Evolutionary conservation across 37 sponge, comb jelly and placozoan species (phyloP).

Genomic region (Spongilla lacustris): DNA sequence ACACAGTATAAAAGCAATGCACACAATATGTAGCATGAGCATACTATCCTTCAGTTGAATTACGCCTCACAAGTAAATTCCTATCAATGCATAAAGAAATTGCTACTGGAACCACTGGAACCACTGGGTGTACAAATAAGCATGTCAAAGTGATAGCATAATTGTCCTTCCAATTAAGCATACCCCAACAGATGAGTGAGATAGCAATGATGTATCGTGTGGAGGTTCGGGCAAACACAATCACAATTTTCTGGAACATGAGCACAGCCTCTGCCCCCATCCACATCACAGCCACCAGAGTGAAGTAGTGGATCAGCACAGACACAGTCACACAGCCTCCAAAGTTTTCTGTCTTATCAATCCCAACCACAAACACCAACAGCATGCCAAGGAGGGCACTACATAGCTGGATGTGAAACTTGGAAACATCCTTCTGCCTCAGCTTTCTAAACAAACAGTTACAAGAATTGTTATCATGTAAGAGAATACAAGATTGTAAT

Average conservation of each 20-base stretch:
- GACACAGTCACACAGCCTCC: conserved; percentile 53
- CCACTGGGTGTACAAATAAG: neutral
- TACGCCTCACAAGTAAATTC: neutral
- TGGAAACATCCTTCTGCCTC: conserved; percentile 22
- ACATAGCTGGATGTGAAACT: conserved; percentile 51
- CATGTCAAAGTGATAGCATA: neutral
- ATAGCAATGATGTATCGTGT: conserved; percentile 23
- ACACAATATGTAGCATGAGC: no score
- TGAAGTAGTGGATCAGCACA: conserved; percentile 61
- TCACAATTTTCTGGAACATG: conserved; percentile 57
- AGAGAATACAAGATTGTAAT: no score
- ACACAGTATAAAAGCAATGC: no score
- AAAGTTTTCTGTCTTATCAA: conserved; percentile 27
- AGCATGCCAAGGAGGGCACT: conserved; percentile 43
- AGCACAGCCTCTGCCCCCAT: conserved; percentile 60
- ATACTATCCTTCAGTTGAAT: neutral
- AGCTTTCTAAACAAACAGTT: conserved; percentile 37
- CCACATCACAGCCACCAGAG: conserved; percentile 56
- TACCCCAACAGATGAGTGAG: conserved; percentile 56
- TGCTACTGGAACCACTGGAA: neutral
- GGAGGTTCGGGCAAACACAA: conserved; percentile 47
- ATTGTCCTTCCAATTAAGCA: neutral
- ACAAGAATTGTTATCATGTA: no score
- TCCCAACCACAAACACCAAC: conserved; percentile 56
- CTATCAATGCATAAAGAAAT: neutral